Conservation (phyloP, 2,797 vertebrate genomes). For the Ambastaia sidthimunki region DNA sequence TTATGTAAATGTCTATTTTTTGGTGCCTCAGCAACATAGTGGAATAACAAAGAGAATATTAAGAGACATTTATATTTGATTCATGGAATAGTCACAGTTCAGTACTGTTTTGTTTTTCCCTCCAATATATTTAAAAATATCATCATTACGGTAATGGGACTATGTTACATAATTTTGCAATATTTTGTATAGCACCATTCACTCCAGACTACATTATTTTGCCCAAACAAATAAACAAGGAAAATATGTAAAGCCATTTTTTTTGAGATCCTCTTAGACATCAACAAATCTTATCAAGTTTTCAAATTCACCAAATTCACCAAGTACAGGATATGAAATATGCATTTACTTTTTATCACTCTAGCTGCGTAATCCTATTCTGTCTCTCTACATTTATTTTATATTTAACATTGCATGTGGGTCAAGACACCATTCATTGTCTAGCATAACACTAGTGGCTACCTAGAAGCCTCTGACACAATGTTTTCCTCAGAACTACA, state of each 20-base stretch:
- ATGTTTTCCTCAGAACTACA: constrained; percentile 9
- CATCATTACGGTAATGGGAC: constrained; percentile 35
- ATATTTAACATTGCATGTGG: constrained; percentile 20
- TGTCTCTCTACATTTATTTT: constrained; percentile 22
- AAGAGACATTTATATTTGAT: constrained; percentile 24
- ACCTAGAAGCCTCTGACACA: constrained; percentile 23
- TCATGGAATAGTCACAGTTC: constrained; percentile 11
- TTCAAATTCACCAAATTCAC: constrained; percentile 44
- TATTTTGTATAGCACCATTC: constrained; percentile 9
- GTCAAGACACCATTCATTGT: neutral
- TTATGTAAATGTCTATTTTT: constrained; percentile 33
- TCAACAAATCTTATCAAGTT: constrained; percentile 41
- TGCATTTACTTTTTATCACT: constrained; percentile 28
- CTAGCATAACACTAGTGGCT: constrained; percentile 19
- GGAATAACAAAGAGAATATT: constrained; percentile 29
- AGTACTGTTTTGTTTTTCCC: constrained; percentile 16
- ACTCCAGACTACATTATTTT: constrained; percentile 1
- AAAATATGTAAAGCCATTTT: neutral
- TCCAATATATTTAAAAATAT: constrained; percentile 17
- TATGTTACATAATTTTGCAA: constrained; percentile 7
- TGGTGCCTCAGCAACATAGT: constrained; percentile 29
- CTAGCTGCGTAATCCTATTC: constrained; percentile 35
- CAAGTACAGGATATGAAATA: constrained; percentile 27
- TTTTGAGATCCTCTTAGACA: constrained; percentile 44
- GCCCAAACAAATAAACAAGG: constrained; percentile 22